Evolutionary conservation across 2,113 vertebrate species (phyloP).

Genomic region (Equus przewalskii): DNA sequence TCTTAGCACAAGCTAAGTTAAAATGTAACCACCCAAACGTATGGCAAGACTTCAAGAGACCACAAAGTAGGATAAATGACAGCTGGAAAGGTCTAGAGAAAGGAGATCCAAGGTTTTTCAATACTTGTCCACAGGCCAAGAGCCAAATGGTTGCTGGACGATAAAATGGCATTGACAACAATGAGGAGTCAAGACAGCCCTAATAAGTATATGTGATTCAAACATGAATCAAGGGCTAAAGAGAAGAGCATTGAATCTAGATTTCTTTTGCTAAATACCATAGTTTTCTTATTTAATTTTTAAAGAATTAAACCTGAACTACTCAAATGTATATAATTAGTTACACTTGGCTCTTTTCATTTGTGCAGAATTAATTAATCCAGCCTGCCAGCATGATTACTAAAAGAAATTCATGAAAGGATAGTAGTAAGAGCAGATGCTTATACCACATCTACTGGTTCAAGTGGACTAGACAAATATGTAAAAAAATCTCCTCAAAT

Average conservation of each 20-base stretch:
- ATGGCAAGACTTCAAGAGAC: constrained; percentile 5
- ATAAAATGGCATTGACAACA: not conserved
- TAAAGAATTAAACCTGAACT: not conserved
- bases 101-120: not conserved
- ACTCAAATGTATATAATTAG: not conserved
- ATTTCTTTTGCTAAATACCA: not conserved
- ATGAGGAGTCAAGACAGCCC: not conserved
- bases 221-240: not conserved
- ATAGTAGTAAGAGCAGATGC: too few relatives aligned
- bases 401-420: not conserved
- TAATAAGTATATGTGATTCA: not conserved
- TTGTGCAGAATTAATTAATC: constrained; percentile 4
- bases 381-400: not conserved
- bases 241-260: not conserved
- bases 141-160: not conserved
- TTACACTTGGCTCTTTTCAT: not conserved
- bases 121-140: not conserved
- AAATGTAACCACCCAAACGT: constrained; percentile 47
- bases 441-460: not conserved
- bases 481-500: not conserved
- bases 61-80: not conserved
- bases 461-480: not conserved
- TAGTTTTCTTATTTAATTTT: not conserved
- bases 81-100: not conserved
- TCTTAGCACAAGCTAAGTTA: constrained; percentile 20